These are phyloP conservation scores for Triplophysa tibetana DNA, from an alignment of 2,113 vertebrate species.

Conservation along the genomic window DNA sequence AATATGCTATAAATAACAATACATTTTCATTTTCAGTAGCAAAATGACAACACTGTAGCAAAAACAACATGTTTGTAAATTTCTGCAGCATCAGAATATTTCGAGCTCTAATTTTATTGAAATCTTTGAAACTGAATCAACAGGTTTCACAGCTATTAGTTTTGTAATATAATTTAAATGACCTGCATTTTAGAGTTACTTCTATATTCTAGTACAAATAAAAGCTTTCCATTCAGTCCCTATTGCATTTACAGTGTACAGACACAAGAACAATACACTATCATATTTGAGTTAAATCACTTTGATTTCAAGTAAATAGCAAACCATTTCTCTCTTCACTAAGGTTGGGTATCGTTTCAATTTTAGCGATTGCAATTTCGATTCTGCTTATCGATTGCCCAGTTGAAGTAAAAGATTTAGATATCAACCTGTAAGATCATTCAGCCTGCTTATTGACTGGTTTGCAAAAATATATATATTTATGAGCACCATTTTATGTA, in stretches of 20 bases:
- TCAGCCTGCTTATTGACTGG: too few relatives aligned
- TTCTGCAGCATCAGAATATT: slow-evolving; percentile 2
- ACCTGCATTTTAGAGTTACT: slow-evolving; percentile 50
- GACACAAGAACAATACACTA: background rate
- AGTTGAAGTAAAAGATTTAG: too few relatives aligned
- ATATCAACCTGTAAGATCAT: too few relatives aligned
- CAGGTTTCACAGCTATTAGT: slow-evolving; percentile 26
- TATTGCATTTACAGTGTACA: slow-evolving; percentile 7
- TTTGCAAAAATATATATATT: too few relatives aligned
- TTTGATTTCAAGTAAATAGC: background rate
- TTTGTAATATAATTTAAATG: slow-evolving; percentile 47
- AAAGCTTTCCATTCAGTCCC: slow-evolving; percentile 18
- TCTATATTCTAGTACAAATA: slow-evolving; percentile 25
- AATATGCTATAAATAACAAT: slow-evolving; percentile 35
- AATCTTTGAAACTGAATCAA: slow-evolving; percentile 27
- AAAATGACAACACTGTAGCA: slow-evolving; percentile 28
- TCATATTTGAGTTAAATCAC: slow-evolving; percentile 6
- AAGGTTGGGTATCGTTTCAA: background rate
- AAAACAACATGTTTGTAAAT: slow-evolving; percentile 9
- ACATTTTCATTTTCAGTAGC: slow-evolving; percentile 13
- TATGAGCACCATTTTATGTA: too few relatives aligned
- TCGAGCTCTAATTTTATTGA: slow-evolving; percentile 10
- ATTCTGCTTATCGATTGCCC: too few relatives aligned
- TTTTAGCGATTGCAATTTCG: too few relatives aligned
- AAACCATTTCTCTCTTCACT: slow-evolving; percentile 5